phyloP scores from a whole-genome alignment of 2,888 invertebrate genomes.

The Tiliacea citrago region DNA sequence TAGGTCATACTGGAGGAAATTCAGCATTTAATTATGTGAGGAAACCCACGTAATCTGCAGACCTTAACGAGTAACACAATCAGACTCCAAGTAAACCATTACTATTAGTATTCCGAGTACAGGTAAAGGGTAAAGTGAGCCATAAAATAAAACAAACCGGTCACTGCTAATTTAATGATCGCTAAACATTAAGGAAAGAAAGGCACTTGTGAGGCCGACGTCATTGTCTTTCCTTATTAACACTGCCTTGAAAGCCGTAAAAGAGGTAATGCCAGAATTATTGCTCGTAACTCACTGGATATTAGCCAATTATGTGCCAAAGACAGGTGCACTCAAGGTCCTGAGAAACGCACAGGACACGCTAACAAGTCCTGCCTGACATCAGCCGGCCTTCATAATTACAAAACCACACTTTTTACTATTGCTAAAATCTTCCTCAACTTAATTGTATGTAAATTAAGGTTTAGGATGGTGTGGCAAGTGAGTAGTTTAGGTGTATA shows the following conservation, averaged over 20 bases:
- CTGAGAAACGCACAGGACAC: conserved; percentile 64
- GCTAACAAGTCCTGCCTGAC: conserved; percentile 74
- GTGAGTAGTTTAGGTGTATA: conserved; percentile 32
- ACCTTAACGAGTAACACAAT: conserved; percentile 27
- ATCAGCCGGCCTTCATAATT: conserved; percentile 65
- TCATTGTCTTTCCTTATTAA: conserved; percentile 41
- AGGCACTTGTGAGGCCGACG: conserved; percentile 35
- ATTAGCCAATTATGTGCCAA: conserved; percentile 62
- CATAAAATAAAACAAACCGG: conserved; percentile 42
- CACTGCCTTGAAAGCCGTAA: conserved; percentile 46
- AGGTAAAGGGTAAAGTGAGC: conserved; percentile 23
- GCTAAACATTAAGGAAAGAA: conserved; percentile 42
- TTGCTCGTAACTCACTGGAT: conserved; percentile 51
- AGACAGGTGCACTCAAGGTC: conserved; percentile 70
- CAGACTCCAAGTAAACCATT: conserved; percentile 34
- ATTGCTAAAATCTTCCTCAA: neutral
- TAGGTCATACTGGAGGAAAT: conserved; percentile 22
- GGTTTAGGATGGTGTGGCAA: conserved; percentile 50
- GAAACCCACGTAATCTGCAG: conserved; percentile 16
- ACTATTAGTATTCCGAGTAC: conserved; percentile 41
- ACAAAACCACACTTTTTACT: conserved; percentile 26
- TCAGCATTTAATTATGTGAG: neutral
- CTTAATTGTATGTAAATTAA: conserved; percentile 24
- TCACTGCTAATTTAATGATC: conserved; percentile 39
- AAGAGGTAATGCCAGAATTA: conserved; percentile 44